Percentiles rank a stretch among this genome's conserved stretches.
These are phyloP conservation scores for Synergus laeviventris DNA, from an alignment of 2,888 invertebrate species.

Conservation along the genomic window DNA sequence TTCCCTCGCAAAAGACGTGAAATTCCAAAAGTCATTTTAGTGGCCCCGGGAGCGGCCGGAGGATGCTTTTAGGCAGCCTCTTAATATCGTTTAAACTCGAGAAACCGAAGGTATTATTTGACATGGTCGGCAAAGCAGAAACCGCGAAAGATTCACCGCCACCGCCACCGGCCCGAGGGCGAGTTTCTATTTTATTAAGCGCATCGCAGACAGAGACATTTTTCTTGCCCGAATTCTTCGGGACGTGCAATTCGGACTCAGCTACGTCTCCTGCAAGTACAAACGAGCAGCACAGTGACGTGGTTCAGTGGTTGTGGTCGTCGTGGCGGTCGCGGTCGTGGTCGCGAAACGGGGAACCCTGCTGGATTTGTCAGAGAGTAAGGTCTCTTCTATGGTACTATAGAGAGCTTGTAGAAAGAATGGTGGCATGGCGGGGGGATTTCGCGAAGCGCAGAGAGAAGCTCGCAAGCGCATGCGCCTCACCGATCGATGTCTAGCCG, in stretches of 20 bases:
- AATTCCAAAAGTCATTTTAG: background rate
- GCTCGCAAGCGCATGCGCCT: conserved; percentile 73
- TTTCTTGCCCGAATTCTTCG: conserved; percentile 31
- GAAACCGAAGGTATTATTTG: conserved; percentile 20
- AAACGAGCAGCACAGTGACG: background rate
- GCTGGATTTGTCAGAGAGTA: conserved; percentile 28
- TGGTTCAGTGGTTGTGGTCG: conserved; percentile 2
- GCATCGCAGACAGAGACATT: conserved; percentile 30
- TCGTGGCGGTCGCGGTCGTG: conserved; percentile 46
- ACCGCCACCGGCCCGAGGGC: conserved; percentile 14
- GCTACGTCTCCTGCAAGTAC: background rate
- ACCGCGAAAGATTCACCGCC: conserved; percentile 30
- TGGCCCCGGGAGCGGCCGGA: background rate
- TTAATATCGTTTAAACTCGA: conserved; percentile 21
- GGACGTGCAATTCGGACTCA: conserved; percentile 5
- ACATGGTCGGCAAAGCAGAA: conserved; percentile 38
- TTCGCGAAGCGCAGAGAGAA: conserved; percentile 60
- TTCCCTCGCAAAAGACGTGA: background rate
- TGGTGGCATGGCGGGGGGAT: conserved; percentile 51
- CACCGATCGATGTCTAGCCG: conserved; percentile 73
- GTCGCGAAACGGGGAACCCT: conserved; percentile 23
- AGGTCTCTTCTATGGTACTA: background rate
- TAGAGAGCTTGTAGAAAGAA: conserved; percentile 31
- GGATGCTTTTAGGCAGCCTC: conserved; percentile 21
- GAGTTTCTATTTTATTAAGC: conserved; percentile 34